phyloP scores from a whole-genome alignment of 2,113 vertebrate species.

The Poicephalus meyeri region DNA sequence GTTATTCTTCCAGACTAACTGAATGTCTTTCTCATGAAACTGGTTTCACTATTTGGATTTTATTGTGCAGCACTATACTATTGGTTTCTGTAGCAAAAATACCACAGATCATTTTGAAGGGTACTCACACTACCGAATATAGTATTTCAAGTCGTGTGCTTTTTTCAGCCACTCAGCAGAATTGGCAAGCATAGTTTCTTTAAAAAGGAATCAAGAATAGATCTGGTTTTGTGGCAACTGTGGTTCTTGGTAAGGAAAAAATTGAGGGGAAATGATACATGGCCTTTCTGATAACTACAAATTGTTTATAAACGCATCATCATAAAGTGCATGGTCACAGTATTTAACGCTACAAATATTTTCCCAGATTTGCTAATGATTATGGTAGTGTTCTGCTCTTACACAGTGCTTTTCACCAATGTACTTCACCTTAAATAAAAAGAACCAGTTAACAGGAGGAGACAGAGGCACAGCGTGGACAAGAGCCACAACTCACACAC shows the following conservation, averaged over 20 bases:
- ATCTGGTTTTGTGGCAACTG: neutral
- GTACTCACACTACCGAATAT: neutral
- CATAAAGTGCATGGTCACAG: neutral
- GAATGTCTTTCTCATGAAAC: neutral
- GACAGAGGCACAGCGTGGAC: accelerated
- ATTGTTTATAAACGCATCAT: neutral
- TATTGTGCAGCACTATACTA: neutral
- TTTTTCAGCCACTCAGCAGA: constrained; percentile 23
- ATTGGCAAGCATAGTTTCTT: constrained; percentile 15
- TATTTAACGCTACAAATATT: neutral
- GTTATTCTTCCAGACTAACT: neutral
- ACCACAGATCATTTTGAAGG: constrained; percentile 17
- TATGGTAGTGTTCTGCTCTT: neutral
- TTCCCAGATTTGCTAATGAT: neutral
- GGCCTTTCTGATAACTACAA: neutral
- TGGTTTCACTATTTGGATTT: neutral
- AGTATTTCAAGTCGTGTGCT: neutral
- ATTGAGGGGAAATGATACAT: neutral
- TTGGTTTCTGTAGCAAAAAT: constrained; percentile 2
- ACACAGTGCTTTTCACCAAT: neutral
- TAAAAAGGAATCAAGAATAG: constrained; percentile 23
- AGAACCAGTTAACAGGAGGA: neutral
- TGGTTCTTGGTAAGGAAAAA: constrained; percentile 7
- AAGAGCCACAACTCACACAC: neutral
- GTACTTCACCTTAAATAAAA: neutral